These are phyloP conservation scores for Drosophila mercatorum DNA, from an alignment of 2,888 invertebrate genomes.

Conservation along the genomic window DNA sequence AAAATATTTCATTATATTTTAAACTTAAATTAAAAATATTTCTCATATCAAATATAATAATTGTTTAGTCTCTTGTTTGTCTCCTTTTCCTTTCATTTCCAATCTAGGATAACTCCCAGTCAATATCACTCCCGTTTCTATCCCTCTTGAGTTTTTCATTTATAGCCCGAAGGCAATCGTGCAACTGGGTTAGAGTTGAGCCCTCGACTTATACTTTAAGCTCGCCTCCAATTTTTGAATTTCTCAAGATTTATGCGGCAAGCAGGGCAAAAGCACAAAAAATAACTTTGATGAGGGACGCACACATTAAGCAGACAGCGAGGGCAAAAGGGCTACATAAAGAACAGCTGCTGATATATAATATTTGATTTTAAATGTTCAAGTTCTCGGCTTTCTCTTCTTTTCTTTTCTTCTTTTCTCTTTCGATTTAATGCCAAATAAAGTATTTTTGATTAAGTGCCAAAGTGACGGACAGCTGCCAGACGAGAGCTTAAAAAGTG, in stretches of 20 bases:
- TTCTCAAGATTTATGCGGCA: slow-evolving; percentile 51
- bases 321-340: slow-evolving; percentile 4
- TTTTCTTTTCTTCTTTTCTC: not conserved
- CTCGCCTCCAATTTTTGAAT: slow-evolving; percentile 60
- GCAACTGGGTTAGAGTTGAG: slow-evolving; percentile 57
- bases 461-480: slow-evolving; percentile 20
- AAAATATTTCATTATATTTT: too few species aligned
- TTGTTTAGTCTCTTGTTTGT: too few species aligned
- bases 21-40: not conserved
- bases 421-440: slow-evolving; percentile 25
- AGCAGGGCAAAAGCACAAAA: not conserved
- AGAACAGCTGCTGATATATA: slow-evolving; percentile 39
- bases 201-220: slow-evolving; percentile 55
- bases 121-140: not conserved
- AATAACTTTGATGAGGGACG: slow-evolving; percentile 26
- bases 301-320: slow-evolving; percentile 24
- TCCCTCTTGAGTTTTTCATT: slow-evolving; percentile 18
- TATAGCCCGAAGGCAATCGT: slow-evolving; percentile 29
- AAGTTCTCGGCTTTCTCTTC: slow-evolving; percentile 6
- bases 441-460: slow-evolving; percentile 12
- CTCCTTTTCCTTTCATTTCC: not conserved
- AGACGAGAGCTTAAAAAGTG: not conserved
- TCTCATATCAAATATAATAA: not conserved
- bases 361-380: slow-evolving; percentile 54
- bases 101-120: slow-evolving; percentile 15